A percentile compares a stretch with the other conserved stretches of the same genome.
Evolutionary conservation across 2,113 vertebrate genomes (phyloP).

Genomic region (Dipodomys merriami): DNA sequence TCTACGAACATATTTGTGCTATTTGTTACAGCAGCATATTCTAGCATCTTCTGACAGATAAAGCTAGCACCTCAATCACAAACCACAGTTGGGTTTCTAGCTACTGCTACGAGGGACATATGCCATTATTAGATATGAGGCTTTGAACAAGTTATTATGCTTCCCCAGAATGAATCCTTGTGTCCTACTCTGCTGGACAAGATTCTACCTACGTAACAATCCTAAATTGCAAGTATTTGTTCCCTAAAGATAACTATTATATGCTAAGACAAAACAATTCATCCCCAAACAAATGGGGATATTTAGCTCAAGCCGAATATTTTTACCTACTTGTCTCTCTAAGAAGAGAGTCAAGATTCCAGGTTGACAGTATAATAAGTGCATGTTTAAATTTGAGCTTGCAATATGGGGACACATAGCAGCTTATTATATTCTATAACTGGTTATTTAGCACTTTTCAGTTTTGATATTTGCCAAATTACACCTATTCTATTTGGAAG

Average conservation of each 20-base stretch:
- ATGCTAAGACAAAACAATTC: neutral
- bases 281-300: neutral
- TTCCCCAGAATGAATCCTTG: neutral
- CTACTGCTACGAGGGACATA: neutral
- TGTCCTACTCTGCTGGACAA: neutral
- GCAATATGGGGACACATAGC: neutral
- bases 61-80: neutral
- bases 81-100: conserved; percentile 1
- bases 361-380: neutral
- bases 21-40: neutral
- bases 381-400: neutral
- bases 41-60: neutral
- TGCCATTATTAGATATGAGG: neutral
- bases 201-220: neutral
- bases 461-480: neutral
- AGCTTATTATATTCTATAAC: neutral
- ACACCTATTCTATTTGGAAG: neutral
- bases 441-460: neutral
- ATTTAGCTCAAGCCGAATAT: neutral
- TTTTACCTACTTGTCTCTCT: neutral
- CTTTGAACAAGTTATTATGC: neutral
- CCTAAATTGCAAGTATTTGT: neutral
- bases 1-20: neutral
- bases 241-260: neutral
- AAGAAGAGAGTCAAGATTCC: neutral